Conservation (phyloP, 2,888 invertebrate species). For the Drosophila austrosaltans region DNA sequence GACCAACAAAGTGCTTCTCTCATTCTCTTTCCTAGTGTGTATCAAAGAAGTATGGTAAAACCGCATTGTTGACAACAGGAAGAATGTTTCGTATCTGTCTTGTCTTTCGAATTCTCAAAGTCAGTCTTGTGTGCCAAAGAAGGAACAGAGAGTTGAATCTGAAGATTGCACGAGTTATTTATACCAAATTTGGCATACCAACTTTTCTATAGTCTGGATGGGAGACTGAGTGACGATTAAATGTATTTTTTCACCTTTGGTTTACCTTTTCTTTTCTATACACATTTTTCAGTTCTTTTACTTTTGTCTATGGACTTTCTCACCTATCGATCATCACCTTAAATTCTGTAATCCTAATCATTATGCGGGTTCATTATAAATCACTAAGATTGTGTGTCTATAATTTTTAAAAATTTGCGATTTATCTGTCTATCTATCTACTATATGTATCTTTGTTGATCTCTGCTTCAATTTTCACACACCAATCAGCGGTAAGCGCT, state of each 20-base stretch:
- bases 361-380: slow-evolving; percentile 47
- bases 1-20: too few relatives aligned
- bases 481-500: slow-evolving; percentile 68
- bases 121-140: background rate
- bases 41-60: slow-evolving; percentile 5
- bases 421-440: slow-evolving; percentile 20
- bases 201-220: background rate
- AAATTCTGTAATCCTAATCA: slow-evolving; percentile 40
- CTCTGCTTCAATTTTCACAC: slow-evolving; percentile 70
- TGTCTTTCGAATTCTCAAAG: background rate
- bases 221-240: background rate
- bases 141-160: background rate
- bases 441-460: slow-evolving; percentile 24
- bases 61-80: background rate
- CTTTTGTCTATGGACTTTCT: slow-evolving; percentile 34
- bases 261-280: slow-evolving; percentile 43
- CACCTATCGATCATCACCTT: slow-evolving; percentile 61
- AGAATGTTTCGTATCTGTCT: background rate
- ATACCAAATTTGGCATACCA: background rate
- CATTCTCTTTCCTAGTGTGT: too few relatives aligned
- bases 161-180: background rate
- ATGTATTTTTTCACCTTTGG: background rate
- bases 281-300: slow-evolving; percentile 3
- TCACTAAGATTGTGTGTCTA: slow-evolving; percentile 21
- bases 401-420: background rate